These are phyloP conservation scores for Hirudo medicinalis DNA, from an alignment of 1,140 invertebrate genomes.

Conservation along the genomic window DNA sequence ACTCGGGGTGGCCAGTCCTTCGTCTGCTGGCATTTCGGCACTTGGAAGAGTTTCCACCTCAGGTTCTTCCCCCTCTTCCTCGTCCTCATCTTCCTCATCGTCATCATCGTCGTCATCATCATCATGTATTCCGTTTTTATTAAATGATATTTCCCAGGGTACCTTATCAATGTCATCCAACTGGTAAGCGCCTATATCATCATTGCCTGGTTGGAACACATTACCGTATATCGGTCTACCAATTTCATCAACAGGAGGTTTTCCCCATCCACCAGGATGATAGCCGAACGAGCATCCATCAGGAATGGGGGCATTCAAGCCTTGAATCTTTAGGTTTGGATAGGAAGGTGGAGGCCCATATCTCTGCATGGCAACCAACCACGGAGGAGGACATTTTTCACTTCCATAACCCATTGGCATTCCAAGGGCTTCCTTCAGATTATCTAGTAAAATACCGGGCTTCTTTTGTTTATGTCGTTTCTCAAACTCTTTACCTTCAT, in stretches of 20 bases:
- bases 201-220: slow-evolving; percentile 65
- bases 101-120: slow-evolving; percentile 76
- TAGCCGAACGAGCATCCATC: slow-evolving; percentile 89
- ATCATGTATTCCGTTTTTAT: slow-evolving; percentile 43
- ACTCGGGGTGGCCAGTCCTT: slow-evolving; percentile 72
- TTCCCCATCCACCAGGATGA: slow-evolving; percentile 95
- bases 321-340: slow-evolving; percentile 91
- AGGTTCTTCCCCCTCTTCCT: slow-evolving; percentile 50
- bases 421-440: slow-evolving; percentile 83
- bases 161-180: slow-evolving; percentile 72
- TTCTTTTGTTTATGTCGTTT: slow-evolving; percentile 95
- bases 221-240: slow-evolving; percentile 96
- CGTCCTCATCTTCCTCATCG: slow-evolving; percentile 59
- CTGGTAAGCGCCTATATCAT: slow-evolving; percentile 32
- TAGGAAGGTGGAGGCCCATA: slow-evolving; percentile 98
- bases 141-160: slow-evolving; percentile 60
- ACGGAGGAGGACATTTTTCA: slow-evolving; percentile 71
- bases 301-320: slow-evolving; percentile 48
- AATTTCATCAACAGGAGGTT: slow-evolving; percentile 95
- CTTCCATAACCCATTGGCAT: slow-evolving; percentile 83
- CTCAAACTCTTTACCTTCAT: slow-evolving; percentile 99
- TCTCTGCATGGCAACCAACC: slow-evolving; percentile 98
- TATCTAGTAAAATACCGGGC: slow-evolving; percentile 89
- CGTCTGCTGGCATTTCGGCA: slow-evolving; percentile 40
- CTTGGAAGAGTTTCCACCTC: slow-evolving; percentile 49